Percentiles rank a stretch among this genome's conserved stretches.
phyloP scores from a whole-genome alignment of 2,797 vertebrate genomes.

The Chelon labrosus region DNA sequence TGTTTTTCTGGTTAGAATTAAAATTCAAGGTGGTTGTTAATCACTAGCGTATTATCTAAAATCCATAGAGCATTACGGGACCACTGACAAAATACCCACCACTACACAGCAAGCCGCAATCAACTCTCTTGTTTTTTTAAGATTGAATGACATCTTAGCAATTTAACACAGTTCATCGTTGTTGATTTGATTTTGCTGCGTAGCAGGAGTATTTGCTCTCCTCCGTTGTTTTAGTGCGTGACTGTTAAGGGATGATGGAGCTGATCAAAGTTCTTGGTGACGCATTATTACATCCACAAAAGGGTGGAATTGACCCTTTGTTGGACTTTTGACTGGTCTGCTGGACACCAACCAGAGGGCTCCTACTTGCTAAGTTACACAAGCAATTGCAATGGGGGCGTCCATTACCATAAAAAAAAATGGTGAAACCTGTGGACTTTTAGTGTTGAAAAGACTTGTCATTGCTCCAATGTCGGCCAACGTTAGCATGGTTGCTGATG shows the following conservation, averaged over 20 bases:
- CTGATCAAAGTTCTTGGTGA: constrained; percentile 35
- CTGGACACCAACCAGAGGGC: too few species aligned
- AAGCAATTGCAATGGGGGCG: too few species aligned
- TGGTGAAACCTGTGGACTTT: too few species aligned
- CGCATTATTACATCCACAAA: constrained; percentile 35
- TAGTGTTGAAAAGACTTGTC: too few species aligned
- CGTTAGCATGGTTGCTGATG: too few species aligned
- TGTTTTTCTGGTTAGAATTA: constrained; percentile 44
- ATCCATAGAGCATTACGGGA: constrained; percentile 52
- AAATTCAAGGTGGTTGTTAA: constrained; percentile 31
- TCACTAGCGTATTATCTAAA: constrained; percentile 32
- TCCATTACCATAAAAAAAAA: too few species aligned
- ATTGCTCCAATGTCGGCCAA: too few species aligned
- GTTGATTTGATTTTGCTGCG: constrained; percentile 38
- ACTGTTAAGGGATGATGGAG: constrained; percentile 35
- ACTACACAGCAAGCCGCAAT: constrained; percentile 49
- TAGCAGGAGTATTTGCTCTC: constrained; percentile 42
- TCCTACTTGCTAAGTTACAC: too few species aligned
- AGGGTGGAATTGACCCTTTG: constrained; percentile 13
- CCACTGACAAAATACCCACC: constrained; percentile 45
- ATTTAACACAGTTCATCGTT: neutral
- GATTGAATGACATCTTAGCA: neutral
- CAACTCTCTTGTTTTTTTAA: neutral
- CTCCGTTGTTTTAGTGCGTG: constrained; percentile 46
- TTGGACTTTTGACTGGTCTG: too few species aligned